Evolutionary conservation across 1,140 invertebrate species (phyloP).

Genomic region (Macrobrachium rosenbergii): DNA sequence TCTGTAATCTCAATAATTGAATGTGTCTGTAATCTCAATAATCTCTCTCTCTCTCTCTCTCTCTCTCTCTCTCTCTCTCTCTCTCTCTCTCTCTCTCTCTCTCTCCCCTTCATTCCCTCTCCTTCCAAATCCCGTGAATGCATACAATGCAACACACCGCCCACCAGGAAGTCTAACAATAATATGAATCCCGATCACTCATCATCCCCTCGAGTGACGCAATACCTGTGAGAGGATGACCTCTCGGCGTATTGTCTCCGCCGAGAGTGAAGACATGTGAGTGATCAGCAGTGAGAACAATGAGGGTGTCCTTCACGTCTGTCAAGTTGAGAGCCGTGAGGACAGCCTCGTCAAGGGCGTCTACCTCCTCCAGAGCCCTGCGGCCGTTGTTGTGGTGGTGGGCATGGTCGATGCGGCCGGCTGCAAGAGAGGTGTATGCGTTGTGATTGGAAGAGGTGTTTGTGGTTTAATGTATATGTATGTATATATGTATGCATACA

Average conservation of each 20-base stretch:
- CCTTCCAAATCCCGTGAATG: too few relatives aligned
- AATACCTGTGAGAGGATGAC: conserved; percentile 77
- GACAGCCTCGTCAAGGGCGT: conserved; percentile 82
- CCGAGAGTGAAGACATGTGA: conserved; percentile 85
- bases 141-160: too few relatives aligned
- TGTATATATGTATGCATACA: neutral
- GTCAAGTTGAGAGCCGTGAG: conserved; percentile 78
- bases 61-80: neutral
- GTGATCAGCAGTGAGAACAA: conserved; percentile 86
- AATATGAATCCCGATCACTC: neutral
- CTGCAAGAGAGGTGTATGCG: conserved; percentile 75
- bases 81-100: neutral
- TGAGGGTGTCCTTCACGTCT: conserved; percentile 80
- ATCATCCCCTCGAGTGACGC: neutral
- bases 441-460: conserved; percentile 9
- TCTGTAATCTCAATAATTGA: too few relatives aligned
- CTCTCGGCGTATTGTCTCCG: conserved; percentile 78
- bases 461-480: conserved; percentile 27
- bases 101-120: neutral
- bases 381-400: conserved; percentile 77
- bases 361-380: conserved; percentile 83
- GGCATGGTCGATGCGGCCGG: conserved; percentile 75
- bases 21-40: too few relatives aligned
- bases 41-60: neutral
- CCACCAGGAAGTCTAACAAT: too few relatives aligned